Base-by-base conservation (phyloP, 2,113 vertebrate species). In the Sebastes schlegelii region DNA sequence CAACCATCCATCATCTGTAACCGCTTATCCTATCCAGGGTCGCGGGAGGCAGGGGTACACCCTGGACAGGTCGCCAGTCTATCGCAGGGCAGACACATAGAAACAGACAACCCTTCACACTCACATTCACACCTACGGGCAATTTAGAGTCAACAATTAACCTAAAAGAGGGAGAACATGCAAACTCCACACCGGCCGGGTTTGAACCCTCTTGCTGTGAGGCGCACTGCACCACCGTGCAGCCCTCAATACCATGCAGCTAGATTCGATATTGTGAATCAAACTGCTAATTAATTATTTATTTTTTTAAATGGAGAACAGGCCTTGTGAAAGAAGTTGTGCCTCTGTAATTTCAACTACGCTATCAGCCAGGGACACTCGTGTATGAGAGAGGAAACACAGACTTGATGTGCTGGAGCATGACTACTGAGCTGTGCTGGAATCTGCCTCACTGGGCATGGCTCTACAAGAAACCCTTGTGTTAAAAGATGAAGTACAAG, bases 381-480 rank as follows among this genome's bases (percentile, higher is more conserved):
- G 11, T 19, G 12, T 66, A 51, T 54, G 17, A n/a, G 5, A n/a
- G 57, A 23, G 11, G 34, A 76, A 43, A 74, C 40, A 21, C n/a
- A 40, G 12, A 8, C 40, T 34, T 64, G 40, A 55, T 26, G 34
- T 43, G 66, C 46, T 52, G 67, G 57, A 79, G 77, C 57, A 23
- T 21, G 48, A 26, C 57, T 65, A 7, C 48, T 61, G 65, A 71
- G 45, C 73, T 49, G 21, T 34, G 62, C 43, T 58, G 54, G 26
- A 61, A 61, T 21, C 63, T 66, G 19, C 43, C 69, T 76, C 16
- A 42, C 21, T 63, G 58, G 64, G 54, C 34, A 23, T 48, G 12
- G 21, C 62, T 89, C 23, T 12, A 43, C 3, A 17, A 70, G 21
- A 77, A 74, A 51, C 64, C 5, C 4, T 23, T 58, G 51, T 49